These are phyloP conservation scores for Trichogramma evanescens DNA, from an alignment of 2,888 invertebrate species.

Conservation along the genomic window DNA sequence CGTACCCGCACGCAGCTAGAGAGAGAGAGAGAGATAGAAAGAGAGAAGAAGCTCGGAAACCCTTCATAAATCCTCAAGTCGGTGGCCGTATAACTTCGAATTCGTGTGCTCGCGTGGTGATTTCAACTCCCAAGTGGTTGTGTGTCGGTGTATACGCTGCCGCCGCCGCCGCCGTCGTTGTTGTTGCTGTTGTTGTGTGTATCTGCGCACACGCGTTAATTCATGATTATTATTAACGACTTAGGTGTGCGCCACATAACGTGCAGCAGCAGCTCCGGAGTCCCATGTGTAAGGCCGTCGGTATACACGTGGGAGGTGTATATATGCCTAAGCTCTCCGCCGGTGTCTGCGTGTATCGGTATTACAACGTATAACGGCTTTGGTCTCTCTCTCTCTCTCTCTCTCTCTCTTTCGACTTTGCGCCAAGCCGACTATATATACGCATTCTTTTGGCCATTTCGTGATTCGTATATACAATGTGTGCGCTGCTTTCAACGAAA, in stretches of 20 bases:
- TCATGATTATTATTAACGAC: constrained; percentile 46
- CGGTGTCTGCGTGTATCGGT: background rate
- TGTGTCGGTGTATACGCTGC: too few species aligned
- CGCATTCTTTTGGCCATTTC: too few species aligned
- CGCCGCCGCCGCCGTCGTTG: too few species aligned
- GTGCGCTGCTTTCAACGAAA: too few species aligned
- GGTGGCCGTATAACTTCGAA: constrained; percentile 32
- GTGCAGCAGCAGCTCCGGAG: background rate
- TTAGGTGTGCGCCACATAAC: constrained; percentile 21
- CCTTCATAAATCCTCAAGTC: constrained; percentile 40
- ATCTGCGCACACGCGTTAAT: constrained; percentile 33
- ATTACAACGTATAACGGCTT: background rate
- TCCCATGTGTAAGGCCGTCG: too few species aligned
- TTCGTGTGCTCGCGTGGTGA: constrained; percentile 34
- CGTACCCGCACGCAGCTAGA: background rate
- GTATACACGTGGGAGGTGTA: too few species aligned
- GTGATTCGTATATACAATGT: too few species aligned
- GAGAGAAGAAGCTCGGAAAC: constrained; percentile 1
- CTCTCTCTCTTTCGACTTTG: too few species aligned
- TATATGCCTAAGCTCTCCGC: too few species aligned
- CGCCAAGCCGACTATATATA: too few species aligned
- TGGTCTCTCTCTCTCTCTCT: background rate
- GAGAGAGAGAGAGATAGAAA: too few species aligned
- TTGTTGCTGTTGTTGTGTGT: constrained; percentile 24
- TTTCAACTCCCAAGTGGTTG: constrained; percentile 40